phyloP scores from a whole-genome alignment of 2,888 invertebrate genomes.

The Dermolepida albohirtum region DNA sequence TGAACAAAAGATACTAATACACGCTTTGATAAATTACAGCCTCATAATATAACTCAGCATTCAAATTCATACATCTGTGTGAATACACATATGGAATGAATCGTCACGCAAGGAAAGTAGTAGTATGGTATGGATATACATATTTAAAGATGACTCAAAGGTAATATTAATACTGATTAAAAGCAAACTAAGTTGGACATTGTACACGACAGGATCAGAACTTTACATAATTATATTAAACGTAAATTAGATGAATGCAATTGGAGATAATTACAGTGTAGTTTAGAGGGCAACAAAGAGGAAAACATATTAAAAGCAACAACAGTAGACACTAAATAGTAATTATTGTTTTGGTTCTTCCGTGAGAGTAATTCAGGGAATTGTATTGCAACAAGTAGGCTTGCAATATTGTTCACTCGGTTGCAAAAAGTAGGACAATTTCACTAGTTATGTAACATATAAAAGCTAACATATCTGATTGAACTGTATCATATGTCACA shows the following conservation, averaged over 20 bases:
- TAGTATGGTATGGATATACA: constrained; percentile 9
- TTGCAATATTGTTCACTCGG: too few relatives aligned
- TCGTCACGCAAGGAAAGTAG: constrained; percentile 20
- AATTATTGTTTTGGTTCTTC: neutral
- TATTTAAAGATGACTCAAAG: constrained; percentile 23
- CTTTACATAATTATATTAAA: constrained; percentile 13
- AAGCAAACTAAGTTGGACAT: constrained; percentile 19
- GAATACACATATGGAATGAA: constrained; percentile 1
- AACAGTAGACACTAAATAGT: neutral
- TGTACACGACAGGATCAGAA: neutral
- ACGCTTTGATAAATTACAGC: too few relatives aligned
- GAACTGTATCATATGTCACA: too few relatives aligned
- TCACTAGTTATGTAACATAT: too few relatives aligned
- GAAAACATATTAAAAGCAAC: too few relatives aligned
- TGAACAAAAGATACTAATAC: too few relatives aligned
- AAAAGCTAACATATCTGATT: too few relatives aligned
- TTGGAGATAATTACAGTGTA: constrained; percentile 1
- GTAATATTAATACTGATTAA: constrained; percentile 28
- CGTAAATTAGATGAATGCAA: constrained; percentile 17
- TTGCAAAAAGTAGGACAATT: too few relatives aligned
- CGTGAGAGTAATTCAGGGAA: too few relatives aligned
- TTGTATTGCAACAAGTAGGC: too few relatives aligned
- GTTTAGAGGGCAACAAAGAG: neutral
- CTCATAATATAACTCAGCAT: too few relatives aligned
- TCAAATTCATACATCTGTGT: neutral